Evolutionary conservation across 2,113 vertebrate species (phyloP).

Genomic region (Neolamprologus modestus): DNA sequence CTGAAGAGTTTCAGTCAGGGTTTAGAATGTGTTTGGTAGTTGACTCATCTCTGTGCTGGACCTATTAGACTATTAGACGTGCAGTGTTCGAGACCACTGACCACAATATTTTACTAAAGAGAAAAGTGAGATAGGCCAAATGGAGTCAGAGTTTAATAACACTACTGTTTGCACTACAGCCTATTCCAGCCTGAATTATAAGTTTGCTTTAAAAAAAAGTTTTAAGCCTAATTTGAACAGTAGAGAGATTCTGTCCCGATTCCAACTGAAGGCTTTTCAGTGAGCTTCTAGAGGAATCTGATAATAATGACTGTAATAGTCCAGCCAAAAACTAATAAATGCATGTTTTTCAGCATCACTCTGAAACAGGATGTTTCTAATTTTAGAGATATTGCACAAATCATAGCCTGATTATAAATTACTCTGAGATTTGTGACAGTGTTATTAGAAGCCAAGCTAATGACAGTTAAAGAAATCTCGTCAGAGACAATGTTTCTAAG

Average conservation of each 20-base stretch:
- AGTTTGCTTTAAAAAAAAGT: not conserved
- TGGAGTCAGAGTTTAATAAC: not conserved
- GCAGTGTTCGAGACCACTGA: not conserved
- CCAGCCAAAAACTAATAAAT: not conserved
- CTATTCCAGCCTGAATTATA: not conserved
- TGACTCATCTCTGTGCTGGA: not conserved
- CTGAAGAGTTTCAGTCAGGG: not conserved
- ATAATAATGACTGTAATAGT: not conserved
- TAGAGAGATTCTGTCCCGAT: not conserved
- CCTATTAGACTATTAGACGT: not conserved
- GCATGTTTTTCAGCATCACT: not conserved
- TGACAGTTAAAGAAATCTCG: not conserved
- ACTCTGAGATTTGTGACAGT: not conserved
- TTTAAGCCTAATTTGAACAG: not conserved
- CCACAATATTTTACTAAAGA: not conserved
- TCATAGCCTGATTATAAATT: not conserved
- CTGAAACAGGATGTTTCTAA: not conserved
- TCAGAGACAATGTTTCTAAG: not conserved
- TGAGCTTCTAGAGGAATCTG: not conserved
- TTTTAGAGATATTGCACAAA: not conserved
- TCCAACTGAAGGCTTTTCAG: not conserved
- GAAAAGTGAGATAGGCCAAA: not conserved
- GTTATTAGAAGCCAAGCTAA: not conserved
- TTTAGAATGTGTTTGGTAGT: not conserved
- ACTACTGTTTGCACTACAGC: not conserved